Conservation (phyloP, 2,797 vertebrate species). For the Liparis tanakae region DNA sequence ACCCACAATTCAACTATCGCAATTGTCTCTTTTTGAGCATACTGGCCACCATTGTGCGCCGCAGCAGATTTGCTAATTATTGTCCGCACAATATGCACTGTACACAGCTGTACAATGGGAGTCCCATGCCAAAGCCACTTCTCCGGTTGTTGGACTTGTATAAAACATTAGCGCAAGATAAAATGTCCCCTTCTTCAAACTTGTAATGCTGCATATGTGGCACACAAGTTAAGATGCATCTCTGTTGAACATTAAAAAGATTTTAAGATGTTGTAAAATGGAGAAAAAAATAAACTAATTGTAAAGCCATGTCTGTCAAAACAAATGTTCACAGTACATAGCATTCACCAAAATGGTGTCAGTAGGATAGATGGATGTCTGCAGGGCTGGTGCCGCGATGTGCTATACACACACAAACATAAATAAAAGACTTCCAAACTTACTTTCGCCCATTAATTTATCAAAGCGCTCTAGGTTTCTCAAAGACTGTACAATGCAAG, state of each 20-base stretch:
- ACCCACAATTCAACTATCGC: conserved; percentile 67
- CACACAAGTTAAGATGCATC: neutral
- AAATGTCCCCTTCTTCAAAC: neutral
- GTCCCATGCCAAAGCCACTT: conserved; percentile 5
- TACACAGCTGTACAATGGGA: conserved; percentile 31
- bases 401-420: neutral
- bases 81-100: conserved; percentile 43
- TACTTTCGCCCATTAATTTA: neutral
- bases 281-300: neutral
- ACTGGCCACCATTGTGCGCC: conserved; percentile 50
- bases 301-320: neutral
- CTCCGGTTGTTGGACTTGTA: conserved; percentile 13
- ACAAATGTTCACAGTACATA: neutral
- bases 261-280: neutral
- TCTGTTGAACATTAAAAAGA: neutral
- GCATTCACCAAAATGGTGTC: neutral
- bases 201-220: neutral
- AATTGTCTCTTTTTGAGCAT: conserved; percentile 61
- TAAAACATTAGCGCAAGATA: neutral
- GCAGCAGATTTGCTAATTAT: conserved; percentile 52
- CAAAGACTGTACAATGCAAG: neutral
- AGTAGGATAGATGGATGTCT: neutral
- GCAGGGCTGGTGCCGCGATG: neutral
- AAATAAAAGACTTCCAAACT: neutral
- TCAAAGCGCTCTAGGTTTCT: neutral